Evolutionary conservation across 2,888 invertebrate species (phyloP).

Genomic region (Ceraclea dissimilis): DNA sequence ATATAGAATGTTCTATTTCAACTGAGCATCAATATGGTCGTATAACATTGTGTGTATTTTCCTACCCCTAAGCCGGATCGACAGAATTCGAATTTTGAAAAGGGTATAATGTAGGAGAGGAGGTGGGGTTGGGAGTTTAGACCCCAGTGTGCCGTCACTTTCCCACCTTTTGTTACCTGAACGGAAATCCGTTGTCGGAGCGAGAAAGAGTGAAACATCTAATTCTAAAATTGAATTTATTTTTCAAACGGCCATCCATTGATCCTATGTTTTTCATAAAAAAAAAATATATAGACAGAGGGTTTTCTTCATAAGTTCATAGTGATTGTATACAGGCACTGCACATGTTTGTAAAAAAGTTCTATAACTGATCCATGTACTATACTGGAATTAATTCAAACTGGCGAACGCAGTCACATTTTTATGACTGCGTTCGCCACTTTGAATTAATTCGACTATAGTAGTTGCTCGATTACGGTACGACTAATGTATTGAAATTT

Average conservation of each 20-base stretch:
- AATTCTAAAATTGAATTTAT: slow-evolving; percentile 23
- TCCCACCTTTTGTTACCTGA: slow-evolving; percentile 15
- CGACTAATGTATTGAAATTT: too few species aligned
- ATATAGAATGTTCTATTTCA: not conserved
- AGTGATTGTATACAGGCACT: too few species aligned
- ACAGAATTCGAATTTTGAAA: slow-evolving; percentile 26
- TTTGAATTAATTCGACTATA: too few species aligned
- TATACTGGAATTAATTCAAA: too few species aligned
- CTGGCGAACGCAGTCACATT: too few species aligned
- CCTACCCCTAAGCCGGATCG: slow-evolving; percentile 25
- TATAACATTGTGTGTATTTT: slow-evolving; percentile 20
- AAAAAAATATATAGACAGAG: too few species aligned
- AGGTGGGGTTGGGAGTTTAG: not conserved
- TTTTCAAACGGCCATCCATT: slow-evolving; percentile 15
- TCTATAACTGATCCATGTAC: too few species aligned
- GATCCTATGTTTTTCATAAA: not conserved
- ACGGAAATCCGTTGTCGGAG: slow-evolving; percentile 9
- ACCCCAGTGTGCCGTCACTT: slow-evolving; percentile 16
- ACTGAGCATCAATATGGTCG: not conserved
- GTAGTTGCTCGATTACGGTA: too few species aligned
- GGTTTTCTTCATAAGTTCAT: too few species aligned
- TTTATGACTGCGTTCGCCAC: too few species aligned
- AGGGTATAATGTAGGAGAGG: slow-evolving; percentile 5
- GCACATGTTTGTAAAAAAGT: too few species aligned
- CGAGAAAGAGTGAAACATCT: slow-evolving; percentile 16